Base-by-base conservation (phyloP, 2,797 vertebrate species). In the Pempheris klunzingeri region DNA sequence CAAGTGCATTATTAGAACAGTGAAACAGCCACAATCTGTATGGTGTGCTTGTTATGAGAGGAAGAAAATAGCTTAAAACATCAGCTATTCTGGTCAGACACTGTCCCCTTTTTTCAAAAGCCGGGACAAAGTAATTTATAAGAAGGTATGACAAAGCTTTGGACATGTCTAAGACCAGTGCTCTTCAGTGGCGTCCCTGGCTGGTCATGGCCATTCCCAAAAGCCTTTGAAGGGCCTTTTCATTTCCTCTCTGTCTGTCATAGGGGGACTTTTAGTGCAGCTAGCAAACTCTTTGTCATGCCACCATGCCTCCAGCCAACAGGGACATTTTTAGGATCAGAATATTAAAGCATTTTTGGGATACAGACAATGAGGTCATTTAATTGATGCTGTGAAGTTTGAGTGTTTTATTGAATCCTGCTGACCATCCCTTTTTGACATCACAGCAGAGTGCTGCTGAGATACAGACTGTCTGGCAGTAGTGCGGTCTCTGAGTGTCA, bases 161-260 rank as follows among this genome's bases (percentile, higher is more conserved):
- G n/a, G 44, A 63, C 50, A 11, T 80, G 85, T 90, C 85, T 86
- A 28, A 65, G 68, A 81, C 74, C 46, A 6, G 11, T 55, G 67
- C 81, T 78, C 64, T 18, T 59, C 74, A 58, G 78, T n/a, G 70
- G 76, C 78, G 71, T 87, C 83, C 85, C 66, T 38, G 18, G 53
- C 77, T 39, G 64, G 65, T 88, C 87, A 67, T 20, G 17, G 71
- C 60, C 76, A 28, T 81, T 81, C 73, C 71, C 73, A 30, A 69
- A 91, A 90, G 43, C 73, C 91, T 93, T 92, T 93, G 90, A 94
- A 92, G 91, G 80, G 53, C 80, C 66, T 91, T 92, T 95, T 95
- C 87, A 94, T 95, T 95, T 95, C 93, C 94, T 93, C 66, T 74
- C 65, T 65, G 90, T 93, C 91, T 88, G 90, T 93, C 87, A 75